Evolutionary conservation across 2,797 vertebrate species (phyloP), one percentile per base, ranked within the genome.

Genomic region (Fundulus diaphanus): DNA sequence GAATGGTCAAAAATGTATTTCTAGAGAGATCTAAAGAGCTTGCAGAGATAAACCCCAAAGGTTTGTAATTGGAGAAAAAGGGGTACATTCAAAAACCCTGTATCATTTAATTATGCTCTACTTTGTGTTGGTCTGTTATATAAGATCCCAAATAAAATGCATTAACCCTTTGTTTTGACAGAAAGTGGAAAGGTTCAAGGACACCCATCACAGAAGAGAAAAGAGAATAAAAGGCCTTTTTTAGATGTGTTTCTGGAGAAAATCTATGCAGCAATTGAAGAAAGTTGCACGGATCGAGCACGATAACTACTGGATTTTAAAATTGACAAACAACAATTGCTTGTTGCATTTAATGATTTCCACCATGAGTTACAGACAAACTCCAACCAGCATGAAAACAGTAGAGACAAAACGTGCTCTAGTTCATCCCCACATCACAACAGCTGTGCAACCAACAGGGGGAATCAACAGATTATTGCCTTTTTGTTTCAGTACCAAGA

Each of bases 401-500:
- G 48, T 4, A 24, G 24, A 68, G 56, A 31, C 16, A 5, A 61
- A 11, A 24, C 24, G 35, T 70, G 24, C 48, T 79, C 33, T 44
- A 48, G 51, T 37, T 81, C 72, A 78, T 76, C 78, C 70, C 31
- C 40, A 54, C 67, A 52, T 80, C 51, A 35, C 59, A 79, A 70
- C 76, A 70, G 71, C 61, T 77, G 68, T 73, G 67, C 48, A 82
- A 52, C 52, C 69, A 70, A 8, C 7, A 1, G 7, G 56, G 56
- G 7, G 61, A 76, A 81, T 80, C 42, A 79, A 80, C 37, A 29
- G 20, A 79, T 35, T 31, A 37, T 72, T 84, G 72, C 66, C 52
- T 46, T 27, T 75, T 68, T 70, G 72, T 24, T 63, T 63, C 81
- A 72, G 61, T 76, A 22, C 73, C 0, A 63, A 57, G 57, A 18